Conservation (phyloP, 2,113 vertebrate species). For the Zosterops pallidus region DNA sequence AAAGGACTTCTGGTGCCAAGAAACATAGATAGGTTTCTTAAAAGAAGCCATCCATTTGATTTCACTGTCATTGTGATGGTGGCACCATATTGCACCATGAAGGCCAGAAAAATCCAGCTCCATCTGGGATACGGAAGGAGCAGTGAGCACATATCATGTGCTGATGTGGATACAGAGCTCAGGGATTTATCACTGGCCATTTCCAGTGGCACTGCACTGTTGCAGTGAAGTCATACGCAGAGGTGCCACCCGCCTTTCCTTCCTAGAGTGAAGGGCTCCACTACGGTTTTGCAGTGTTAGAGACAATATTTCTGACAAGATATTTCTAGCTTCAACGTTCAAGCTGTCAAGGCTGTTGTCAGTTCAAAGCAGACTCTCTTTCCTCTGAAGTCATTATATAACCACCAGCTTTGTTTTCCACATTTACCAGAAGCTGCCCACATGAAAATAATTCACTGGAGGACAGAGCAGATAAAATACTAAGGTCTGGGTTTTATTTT, state of each 20-base stretch:
- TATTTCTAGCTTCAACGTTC: constrained; percentile 59
- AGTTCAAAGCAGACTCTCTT: constrained; percentile 42
- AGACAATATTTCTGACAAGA: neutral
- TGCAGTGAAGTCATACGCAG: rapidly evolving
- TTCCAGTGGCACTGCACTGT: neutral
- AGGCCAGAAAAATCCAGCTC: neutral
- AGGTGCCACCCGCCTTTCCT: neutral
- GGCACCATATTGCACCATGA: rapidly evolving
- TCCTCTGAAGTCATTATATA: constrained; percentile 48
- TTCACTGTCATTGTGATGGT: neutral
- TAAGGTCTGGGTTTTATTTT: neutral
- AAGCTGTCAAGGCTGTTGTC: constrained; percentile 56
- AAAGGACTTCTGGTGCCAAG: neutral
- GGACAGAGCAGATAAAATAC: neutral
- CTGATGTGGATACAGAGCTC: neutral
- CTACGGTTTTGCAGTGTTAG: constrained; percentile 1
- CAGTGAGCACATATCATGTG: neutral
- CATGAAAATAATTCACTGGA: neutral
- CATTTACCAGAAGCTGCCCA: neutral
- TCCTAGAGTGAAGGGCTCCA: neutral
- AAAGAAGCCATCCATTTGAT: neutral
- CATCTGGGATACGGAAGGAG: neutral
- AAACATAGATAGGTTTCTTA: neutral
- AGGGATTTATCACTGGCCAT: rapidly evolving
- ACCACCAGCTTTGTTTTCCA: constrained; percentile 46